These are phyloP conservation scores for Thecophora atra DNA, from an alignment of 2,888 invertebrate species.

Conservation along the genomic window DNA sequence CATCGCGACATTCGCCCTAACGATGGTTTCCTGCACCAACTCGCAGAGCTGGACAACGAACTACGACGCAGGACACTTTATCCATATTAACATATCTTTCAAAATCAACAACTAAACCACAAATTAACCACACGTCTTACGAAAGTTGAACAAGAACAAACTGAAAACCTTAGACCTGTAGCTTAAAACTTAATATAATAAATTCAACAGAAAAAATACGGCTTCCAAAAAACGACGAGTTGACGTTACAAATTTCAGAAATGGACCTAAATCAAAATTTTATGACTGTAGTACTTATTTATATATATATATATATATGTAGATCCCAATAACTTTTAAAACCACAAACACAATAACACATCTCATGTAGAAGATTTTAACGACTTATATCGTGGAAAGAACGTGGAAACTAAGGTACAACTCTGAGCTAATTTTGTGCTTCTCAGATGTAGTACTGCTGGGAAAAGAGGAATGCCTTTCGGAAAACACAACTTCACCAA, in stretches of 20 bases:
- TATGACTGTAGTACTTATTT: conserved; percentile 5
- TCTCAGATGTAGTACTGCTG: not conserved
- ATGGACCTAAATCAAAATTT: conserved; percentile 32
- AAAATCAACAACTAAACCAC: not conserved
- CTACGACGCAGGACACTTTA: conserved; percentile 68
- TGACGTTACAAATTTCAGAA: conserved; percentile 22
- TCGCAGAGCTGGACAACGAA: conserved; percentile 75
- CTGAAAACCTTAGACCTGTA: not conserved
- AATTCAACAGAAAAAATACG: conserved; percentile 14
- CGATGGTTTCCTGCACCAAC: conserved; percentile 80
- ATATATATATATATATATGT: conserved; percentile 9
- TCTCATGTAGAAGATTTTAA: conserved; percentile 8
- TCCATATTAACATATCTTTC: conserved; percentile 54
- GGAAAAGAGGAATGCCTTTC: too few species aligned
- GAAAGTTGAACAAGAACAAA: not conserved
- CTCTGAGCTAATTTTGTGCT: not conserved
- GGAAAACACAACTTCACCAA: too few species aligned
- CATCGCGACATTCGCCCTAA: conserved; percentile 81
- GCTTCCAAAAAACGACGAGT: conserved; percentile 19
- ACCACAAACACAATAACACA: not conserved
- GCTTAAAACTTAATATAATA: not conserved
- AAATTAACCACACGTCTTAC: too few species aligned
- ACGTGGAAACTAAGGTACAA: not conserved
- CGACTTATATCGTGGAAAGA: not conserved
- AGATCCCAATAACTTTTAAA: conserved; percentile 2